Evolutionary conservation across 2,888 invertebrate species (phyloP).

Genomic region (Agrochola macilenta): DNA sequence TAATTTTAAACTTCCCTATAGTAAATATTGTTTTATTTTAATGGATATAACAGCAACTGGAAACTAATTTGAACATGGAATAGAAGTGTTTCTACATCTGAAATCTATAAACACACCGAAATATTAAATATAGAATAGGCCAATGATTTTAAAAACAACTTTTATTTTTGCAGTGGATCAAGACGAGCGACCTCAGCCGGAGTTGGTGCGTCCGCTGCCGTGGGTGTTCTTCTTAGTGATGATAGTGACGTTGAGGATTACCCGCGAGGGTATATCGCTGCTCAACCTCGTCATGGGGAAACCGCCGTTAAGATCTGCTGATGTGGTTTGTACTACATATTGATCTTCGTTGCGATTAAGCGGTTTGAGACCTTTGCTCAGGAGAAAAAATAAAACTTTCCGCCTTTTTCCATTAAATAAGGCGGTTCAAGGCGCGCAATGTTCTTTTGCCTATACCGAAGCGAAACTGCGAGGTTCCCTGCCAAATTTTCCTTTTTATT

Average conservation of each 20-base stretch:
- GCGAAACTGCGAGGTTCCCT: no score
- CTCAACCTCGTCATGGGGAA: conserved; percentile 86
- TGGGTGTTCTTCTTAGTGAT: conserved; percentile 90
- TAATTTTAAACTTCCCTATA: neutral
- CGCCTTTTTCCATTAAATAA: neutral
- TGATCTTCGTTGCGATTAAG: neutral
- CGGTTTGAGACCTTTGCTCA: no score
- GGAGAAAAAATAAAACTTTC: no score
- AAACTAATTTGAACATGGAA: neutral
- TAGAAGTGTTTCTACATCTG: neutral
- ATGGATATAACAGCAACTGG: neutral
- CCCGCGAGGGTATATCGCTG: conserved; percentile 86
- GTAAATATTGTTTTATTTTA: neutral
- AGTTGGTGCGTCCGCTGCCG: conserved; percentile 90
- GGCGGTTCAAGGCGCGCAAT: neutral
- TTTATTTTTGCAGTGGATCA: conserved; percentile 82
- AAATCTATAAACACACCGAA: neutral
- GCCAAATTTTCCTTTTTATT: no score
- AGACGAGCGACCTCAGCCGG: conserved; percentile 87
- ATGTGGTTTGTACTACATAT: conserved; percentile 82
- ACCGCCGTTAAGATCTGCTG: conserved; percentile 87
- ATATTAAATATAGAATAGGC: neutral
- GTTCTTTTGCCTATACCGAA: neutral
- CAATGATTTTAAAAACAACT: neutral
- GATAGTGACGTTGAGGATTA: conserved; percentile 84